These are phyloP conservation scores for Formica aserva DNA, from an alignment of 2,888 invertebrate species.

Conservation along the genomic window DNA sequence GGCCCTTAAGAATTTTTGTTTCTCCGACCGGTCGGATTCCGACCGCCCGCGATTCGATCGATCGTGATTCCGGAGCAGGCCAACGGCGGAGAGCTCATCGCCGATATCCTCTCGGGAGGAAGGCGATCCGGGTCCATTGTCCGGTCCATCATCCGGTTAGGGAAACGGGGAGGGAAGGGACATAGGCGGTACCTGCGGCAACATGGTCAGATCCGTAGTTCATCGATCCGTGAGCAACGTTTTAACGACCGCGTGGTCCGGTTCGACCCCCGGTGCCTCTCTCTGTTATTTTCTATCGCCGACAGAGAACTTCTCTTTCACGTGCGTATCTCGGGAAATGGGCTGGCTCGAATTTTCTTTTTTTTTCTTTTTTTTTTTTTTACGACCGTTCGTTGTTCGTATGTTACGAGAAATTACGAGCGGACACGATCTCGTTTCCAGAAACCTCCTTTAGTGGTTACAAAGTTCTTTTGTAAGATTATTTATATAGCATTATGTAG, in stretches of 20 bases:
- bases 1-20: conserved; percentile 43
- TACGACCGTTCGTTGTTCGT: conserved; percentile 18
- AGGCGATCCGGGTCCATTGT: conserved; percentile 39
- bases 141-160: conserved; percentile 49
- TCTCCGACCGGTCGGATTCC: conserved; percentile 50
- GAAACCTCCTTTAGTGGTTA: neutral
- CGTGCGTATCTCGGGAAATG: conserved; percentile 31
- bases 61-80: conserved; percentile 67
- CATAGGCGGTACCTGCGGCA: conserved; percentile 28
- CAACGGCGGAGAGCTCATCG: neutral
- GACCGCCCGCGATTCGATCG: conserved; percentile 76
- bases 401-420: conserved; percentile 8
- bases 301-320: conserved; percentile 42
- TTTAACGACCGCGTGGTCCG: conserved; percentile 69
- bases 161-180: neutral
- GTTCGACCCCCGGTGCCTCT: conserved; percentile 62
- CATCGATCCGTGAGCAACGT: conserved; percentile 35
- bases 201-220: conserved; percentile 10
- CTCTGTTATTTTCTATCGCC: conserved; percentile 52
- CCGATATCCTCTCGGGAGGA: conserved; percentile 8
- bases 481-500: too few relatives aligned
- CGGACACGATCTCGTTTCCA: neutral
- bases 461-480: neutral
- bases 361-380: conserved; percentile 12
- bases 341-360: conserved; percentile 10